Evolutionary conservation across 1,140 invertebrate genomes (phyloP), one percentile per base, ranked within the genome.

Genomic region (Drosophila truncata): DNA sequence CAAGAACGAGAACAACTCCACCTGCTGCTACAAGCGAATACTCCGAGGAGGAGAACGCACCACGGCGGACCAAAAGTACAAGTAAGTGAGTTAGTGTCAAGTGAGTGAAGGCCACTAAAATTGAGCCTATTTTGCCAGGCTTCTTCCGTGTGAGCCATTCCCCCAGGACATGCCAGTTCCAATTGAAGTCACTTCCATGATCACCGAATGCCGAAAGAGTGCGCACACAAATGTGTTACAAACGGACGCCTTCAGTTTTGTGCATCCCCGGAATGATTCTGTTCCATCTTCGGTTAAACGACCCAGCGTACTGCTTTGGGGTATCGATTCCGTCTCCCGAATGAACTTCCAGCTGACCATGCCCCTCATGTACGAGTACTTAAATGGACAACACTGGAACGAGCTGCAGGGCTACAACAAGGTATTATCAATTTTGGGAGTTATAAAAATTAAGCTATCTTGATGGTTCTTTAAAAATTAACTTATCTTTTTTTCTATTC

Each of bases 1-100:
- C 76, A 41, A 66, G 76, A 74, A 71, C 79, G 39, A 92, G 61
- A 46, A 82, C 82, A 29, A 80, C 33, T 33, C 63, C 14, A 69
- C 54, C 9, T 95, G 95, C 63, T 95, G 95, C 78, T 95, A 94
- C 92, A 86, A 93, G 7, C 67, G 93, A 29, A 92, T 95, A n/a
- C 66, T 84, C 1, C 93, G 94, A 35, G 50, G 82, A 11, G 65
- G 76, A 47, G 27, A 60, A 52, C 49, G 72, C 7, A 69, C 80
- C 66, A 37, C 78, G 47, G 72, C 88, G 14, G 94, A 95, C 72
- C 85, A 93, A 4, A 87, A 93, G 66, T 93, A 94, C 39, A 93
- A 91, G 94, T 95, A 83, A 76, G 75, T 66, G 16, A 5, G 9
- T 2, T 5, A 25, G 4, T 16, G 7, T 0, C 8, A 16, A 33